These are phyloP conservation scores for Ctenomys sociabilis DNA, from an alignment of 2,113 vertebrate species.

Conservation along the genomic window DNA sequence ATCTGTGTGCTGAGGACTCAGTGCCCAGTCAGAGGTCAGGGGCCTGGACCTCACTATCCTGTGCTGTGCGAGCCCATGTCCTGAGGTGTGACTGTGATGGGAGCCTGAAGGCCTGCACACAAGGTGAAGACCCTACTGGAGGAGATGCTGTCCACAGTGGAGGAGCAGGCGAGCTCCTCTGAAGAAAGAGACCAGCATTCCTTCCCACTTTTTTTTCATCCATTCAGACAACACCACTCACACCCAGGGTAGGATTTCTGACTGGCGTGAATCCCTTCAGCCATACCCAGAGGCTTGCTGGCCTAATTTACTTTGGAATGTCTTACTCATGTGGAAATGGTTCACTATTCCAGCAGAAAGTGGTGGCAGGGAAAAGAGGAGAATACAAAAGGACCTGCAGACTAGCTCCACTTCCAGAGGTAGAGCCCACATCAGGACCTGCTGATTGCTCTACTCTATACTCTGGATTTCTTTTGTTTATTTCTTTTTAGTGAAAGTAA, in stretches of 20 bases:
- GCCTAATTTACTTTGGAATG: neutral
- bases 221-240: neutral
- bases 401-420: neutral
- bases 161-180: neutral
- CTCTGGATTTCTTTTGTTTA: neutral
- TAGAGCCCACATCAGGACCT: fast-evolving
- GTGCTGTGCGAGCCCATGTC: neutral
- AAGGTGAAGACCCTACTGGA: neutral
- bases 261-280: neutral
- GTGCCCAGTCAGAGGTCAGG: neutral
- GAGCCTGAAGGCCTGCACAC: neutral
- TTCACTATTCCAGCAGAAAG: neutral
- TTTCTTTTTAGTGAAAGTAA: neutral
- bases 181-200: neutral
- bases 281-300: neutral
- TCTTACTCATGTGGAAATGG: neutral
- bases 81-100: neutral
- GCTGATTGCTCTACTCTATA: no score
- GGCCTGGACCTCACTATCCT: neutral
- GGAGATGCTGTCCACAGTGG: neutral
- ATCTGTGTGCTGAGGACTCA: neutral
- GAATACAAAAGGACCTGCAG: neutral
- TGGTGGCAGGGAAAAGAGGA: no score
- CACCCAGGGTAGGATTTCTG: neutral
- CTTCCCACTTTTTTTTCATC: neutral